Evolutionary conservation across 2,888 invertebrate genomes (phyloP).

Genomic region (Epiblema foenella): DNA sequence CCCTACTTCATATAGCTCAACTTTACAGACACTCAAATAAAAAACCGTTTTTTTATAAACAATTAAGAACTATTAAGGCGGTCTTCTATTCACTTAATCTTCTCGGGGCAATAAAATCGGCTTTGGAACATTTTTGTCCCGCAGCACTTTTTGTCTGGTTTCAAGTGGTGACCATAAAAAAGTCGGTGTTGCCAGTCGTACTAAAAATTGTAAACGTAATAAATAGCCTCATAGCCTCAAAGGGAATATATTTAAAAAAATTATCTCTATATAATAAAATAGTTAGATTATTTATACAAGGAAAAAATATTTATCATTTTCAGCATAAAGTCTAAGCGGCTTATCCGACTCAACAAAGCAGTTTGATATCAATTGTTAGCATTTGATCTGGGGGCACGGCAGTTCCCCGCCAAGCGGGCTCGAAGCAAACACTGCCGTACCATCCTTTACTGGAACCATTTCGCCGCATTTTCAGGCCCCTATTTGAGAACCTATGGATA

Average conservation of each 20-base stretch:
- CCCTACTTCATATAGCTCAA: conserved; percentile 31
- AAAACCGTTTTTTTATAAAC: conserved; percentile 51
- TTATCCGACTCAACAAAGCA: not conserved
- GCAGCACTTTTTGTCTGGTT: conserved; percentile 54
- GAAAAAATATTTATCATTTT: not conserved
- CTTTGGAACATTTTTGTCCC: conserved; percentile 56
- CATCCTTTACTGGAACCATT: too few relatives aligned
- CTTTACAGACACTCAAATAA: conserved; percentile 30
- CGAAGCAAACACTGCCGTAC: too few relatives aligned
- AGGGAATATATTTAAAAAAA: not conserved
- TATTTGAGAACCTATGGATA: too few relatives aligned
- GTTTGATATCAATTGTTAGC: not conserved
- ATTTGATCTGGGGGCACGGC: too few relatives aligned
- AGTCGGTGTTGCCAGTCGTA: conserved; percentile 43
- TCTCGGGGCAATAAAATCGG: conserved; percentile 56
- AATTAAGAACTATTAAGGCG: conserved; percentile 72
- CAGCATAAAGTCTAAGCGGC: not conserved
- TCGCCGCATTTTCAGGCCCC: too few relatives aligned
- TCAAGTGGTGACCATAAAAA: conserved; percentile 48
- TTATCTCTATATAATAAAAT: not conserved
- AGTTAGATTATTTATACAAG: not conserved
- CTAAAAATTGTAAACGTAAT: not conserved
- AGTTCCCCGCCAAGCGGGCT: too few relatives aligned
- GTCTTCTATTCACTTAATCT: conserved; percentile 66
- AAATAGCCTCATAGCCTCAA: not conserved